Evolutionary conservation across 2,113 vertebrate species (phyloP).

Genomic region (Hippopotamus amphibius): DNA sequence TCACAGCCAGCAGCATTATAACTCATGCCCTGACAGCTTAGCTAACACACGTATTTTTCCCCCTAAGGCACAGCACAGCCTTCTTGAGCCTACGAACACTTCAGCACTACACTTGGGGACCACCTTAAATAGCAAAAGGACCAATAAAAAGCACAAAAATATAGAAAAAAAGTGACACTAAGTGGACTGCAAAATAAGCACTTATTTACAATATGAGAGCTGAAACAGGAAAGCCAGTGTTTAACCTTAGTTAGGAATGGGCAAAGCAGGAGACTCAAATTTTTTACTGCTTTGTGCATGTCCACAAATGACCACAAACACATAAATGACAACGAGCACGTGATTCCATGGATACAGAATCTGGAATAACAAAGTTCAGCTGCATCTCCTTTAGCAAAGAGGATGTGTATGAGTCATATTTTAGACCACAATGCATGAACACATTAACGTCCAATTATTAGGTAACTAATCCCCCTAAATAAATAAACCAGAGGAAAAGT

Average conservation of each 20-base stretch:
- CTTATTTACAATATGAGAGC: background rate
- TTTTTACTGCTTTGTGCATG: background rate
- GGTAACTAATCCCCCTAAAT: background rate
- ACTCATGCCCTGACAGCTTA: background rate
- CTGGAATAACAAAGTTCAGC: background rate
- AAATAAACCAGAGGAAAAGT: background rate
- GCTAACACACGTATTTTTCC: background rate
- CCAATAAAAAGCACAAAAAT: background rate
- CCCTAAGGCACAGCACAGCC: background rate
- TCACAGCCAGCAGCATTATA: background rate
- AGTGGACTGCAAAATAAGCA: background rate
- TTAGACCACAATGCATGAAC: background rate
- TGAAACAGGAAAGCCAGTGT: background rate
- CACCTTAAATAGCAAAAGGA: background rate
- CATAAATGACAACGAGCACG: background rate
- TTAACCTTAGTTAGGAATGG: background rate
- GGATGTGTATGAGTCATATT: rapidly evolving
- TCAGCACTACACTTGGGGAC: background rate
- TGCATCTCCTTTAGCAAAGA: background rate
- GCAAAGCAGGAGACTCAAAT: background rate
- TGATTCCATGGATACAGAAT: background rate
- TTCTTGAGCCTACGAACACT: background rate
- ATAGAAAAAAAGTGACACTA: background rate
- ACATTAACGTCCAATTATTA: background rate
- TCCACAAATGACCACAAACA: background rate